Base-by-base conservation (phyloP, 2,888 invertebrate species). In the Acronicta psi region DNA sequence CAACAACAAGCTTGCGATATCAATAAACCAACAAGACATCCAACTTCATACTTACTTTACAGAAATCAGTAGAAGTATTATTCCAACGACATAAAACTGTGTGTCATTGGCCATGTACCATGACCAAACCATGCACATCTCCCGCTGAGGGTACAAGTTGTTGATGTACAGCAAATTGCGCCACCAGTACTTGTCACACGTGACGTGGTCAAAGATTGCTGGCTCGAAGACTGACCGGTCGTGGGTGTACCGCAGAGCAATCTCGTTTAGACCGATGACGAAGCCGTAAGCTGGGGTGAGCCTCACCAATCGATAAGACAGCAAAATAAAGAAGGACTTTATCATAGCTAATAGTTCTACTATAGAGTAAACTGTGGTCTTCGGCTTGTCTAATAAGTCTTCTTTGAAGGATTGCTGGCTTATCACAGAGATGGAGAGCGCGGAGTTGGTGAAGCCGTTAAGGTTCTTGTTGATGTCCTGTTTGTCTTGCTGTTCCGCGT, bases 31-130 rank as follows among this genome's bases (percentile, higher is more conserved):
- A 25, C 23, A 7, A 25, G 10, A 2, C 1, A 8, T 9, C 2
- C 29, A 29, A 29, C 7, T 44, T 46, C 10, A 25, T 58, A 89
- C 95, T 95, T 86, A 97, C 97, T 96, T 96, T 25, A 95, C 95
- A 53, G 96, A 96, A 43, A 97, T 90, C 23, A 96, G 88, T 34
- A 97, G 87, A 31, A 97, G 83, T 59, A 96, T 88, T 16, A 96
- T 95, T 20, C 96, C 96, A 72, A 97, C 94, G 7, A 96, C 93
- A 83, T 96, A 97, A 86, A 97, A 97, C 86, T 97, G 97, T 60
- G 96, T 97, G 80, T 97, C 97, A 77, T 97, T 97, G 9, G 97
- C 96, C 94, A 97, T 96, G 77, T 97, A 97, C 97, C 97, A 97
- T 44, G 96, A 96, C 97, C 97, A 97, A 58, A 96, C 94, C 96